A percentile compares a stretch with the other conserved stretches of the same genome.
These are phyloP conservation scores for Acanthornis magna DNA, from an alignment of 2,797 vertebrate species.

Conservation along the genomic window DNA sequence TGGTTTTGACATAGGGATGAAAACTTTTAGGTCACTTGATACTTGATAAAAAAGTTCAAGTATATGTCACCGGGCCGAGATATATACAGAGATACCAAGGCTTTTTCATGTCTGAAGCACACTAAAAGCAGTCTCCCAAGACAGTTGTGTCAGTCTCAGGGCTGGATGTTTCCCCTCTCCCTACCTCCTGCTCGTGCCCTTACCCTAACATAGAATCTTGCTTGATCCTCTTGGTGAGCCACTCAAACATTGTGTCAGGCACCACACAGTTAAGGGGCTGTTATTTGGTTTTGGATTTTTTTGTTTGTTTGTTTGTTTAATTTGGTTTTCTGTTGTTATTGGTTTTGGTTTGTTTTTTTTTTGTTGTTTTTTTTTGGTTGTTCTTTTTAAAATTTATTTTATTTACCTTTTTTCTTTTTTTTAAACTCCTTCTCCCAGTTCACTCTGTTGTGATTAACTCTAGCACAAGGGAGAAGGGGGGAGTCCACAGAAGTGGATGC, in stretches of 20 bases:
- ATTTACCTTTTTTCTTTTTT: background rate
- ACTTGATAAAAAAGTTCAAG: background rate
- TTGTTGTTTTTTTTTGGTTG: background rate
- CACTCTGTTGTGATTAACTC: background rate
- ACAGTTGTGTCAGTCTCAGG: background rate
- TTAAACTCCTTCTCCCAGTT: background rate
- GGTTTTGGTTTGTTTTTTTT: background rate
- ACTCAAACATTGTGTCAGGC: background rate
- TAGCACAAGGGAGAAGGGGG: background rate
- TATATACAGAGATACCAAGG: background rate
- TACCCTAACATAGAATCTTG: background rate
- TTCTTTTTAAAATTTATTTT: background rate
- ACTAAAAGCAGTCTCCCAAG: background rate
- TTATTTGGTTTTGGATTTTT: rapidly evolving
- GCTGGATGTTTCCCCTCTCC: background rate
- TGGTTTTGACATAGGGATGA: background rate
- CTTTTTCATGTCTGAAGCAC: background rate
- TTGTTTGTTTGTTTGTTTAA: background rate
- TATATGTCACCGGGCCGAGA: rapidly evolving
- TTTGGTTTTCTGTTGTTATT: background rate
- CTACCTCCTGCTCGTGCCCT: background rate
- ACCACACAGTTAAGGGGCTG: background rate
- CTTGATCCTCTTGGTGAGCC: background rate
- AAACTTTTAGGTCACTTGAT: background rate
- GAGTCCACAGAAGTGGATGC: background rate